Evolutionary conservation across 1,140 invertebrate species (phyloP), one percentile per base, ranked within the genome.

Genomic region (Magallana angulata): DNA sequence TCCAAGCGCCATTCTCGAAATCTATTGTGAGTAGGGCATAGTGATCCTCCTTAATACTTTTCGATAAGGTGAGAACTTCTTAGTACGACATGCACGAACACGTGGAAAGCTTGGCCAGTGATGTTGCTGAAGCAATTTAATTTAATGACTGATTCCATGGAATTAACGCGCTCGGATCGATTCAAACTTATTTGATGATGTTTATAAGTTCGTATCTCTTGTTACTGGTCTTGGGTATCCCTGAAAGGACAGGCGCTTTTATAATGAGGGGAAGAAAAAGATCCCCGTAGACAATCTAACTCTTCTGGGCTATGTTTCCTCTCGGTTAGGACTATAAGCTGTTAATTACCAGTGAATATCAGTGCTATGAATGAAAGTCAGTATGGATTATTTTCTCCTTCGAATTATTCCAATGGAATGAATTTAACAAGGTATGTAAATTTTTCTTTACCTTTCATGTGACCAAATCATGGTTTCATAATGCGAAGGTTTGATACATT

Each of bases 51-150:
- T 64, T 64, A 64, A 64, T 18, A 64, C 18, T 8, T 9, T 12
- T 4, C 11, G 68, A 18, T 36, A 76, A 76, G 24, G 68, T 76
- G 68, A 24, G 36, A 36, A 24, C 68, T 76, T 76, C 68, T 76
- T 76, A 76, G 68, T 76, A 76, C 36, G 24, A 76, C 24, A 76
- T 24, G 68, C 68, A 76, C 68, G 68, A 30, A 76, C 68, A 76
- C 24, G 24, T 76, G 68, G 7, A 11, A 2, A 18, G 68, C 24
- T 76, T 30, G 24, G 36, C 7, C 68, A 30, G 36, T 30, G 68
- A 24, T 12, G 68, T 76, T 76, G 68, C 68, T 76, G 68, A 76
- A 30, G 68, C 68, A 76, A 76, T 76, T 76, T 76, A 76, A 76
- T 76, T 76, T 76, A 76, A 76, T 76, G 68, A 76, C 68, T 76